phyloP scores from a whole-genome alignment of 2,797 vertebrate species.

The Discoglossus pictus region DNA sequence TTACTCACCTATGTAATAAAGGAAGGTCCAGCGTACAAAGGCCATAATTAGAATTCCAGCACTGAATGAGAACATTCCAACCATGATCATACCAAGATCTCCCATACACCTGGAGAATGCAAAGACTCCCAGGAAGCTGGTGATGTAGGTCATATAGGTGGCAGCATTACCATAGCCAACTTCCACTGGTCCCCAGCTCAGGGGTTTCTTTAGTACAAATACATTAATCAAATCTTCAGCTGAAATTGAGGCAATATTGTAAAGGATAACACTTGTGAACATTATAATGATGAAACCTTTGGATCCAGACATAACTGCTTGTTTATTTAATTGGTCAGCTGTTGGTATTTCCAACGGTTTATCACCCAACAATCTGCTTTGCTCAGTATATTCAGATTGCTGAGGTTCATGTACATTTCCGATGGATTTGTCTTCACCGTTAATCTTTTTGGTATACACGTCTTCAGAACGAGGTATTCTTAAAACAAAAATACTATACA shows the following conservation, averaged over 20 bases:
- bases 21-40: slow-evolving; percentile 78
- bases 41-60: slow-evolving; percentile 84
- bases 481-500: slow-evolving; percentile 74
- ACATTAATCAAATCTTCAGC: slow-evolving; percentile 73
- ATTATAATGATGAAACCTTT: slow-evolving; percentile 63
- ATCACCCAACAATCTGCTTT: not conserved
- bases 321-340: not conserved
- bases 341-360: not conserved
- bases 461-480: slow-evolving; percentile 60
- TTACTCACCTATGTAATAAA: slow-evolving; percentile 87
- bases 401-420: slow-evolving; percentile 42
- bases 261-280: slow-evolving; percentile 79
- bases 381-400: slow-evolving; percentile 25
- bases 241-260: slow-evolving; percentile 74
- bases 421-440: not conserved
- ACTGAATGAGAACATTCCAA: slow-evolving; percentile 85
- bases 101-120: slow-evolving; percentile 76
- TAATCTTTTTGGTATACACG: not conserved
- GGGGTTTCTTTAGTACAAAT: slow-evolving; percentile 81
- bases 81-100: slow-evolving; percentile 83
- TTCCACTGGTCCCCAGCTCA: slow-evolving; percentile 81
- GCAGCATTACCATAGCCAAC: slow-evolving; percentile 87
- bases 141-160: slow-evolving; percentile 82
- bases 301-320: slow-evolving; percentile 18
- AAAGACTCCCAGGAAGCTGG: slow-evolving; percentile 85